Evolutionary conservation across 2,113 vertebrate species (phyloP).

Genomic region (Callopanchax toddi): DNA sequence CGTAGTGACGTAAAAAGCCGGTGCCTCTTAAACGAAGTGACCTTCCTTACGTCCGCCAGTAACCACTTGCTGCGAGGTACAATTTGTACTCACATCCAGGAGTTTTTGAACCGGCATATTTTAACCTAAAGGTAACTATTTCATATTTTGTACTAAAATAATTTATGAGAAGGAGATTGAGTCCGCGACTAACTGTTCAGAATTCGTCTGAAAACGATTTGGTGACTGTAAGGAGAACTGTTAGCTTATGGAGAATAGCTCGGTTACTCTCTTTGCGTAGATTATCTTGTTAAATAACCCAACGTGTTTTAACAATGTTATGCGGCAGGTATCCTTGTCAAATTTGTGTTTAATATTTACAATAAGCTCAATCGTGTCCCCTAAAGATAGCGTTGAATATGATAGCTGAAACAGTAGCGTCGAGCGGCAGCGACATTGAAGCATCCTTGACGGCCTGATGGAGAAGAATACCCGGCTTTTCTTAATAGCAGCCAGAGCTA

Average conservation of each 20-base stretch:
- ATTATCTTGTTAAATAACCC: background rate
- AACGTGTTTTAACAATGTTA: background rate
- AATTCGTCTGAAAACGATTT: background rate
- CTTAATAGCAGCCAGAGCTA: background rate
- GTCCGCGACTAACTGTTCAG: fast-evolving
- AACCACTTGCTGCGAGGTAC: background rate
- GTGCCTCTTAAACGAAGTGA: conserved; percentile 60
- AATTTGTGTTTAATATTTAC: background rate
- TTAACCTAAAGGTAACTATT: conserved; percentile 22
- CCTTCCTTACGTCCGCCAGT: conserved; percentile 62
- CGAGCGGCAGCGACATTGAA: conserved; percentile 55
- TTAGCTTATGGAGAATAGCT: conserved; percentile 26
- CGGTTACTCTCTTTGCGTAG: background rate
- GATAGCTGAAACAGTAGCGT: fast-evolving
- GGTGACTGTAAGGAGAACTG: background rate
- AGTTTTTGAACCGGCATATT: background rate
- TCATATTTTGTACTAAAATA: fast-evolving
- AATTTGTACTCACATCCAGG: fast-evolving
- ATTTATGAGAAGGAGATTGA: fast-evolving
- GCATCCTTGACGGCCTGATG: conserved; percentile 54
- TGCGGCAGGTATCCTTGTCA: too few relatives aligned
- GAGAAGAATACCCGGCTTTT: conserved; percentile 7
- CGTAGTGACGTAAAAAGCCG: conserved; percentile 59
- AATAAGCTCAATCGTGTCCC: background rate
- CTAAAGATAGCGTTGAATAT: background rate